phyloP scores from a whole-genome alignment of 2,888 invertebrate species.

The Drosophila merina region DNA sequence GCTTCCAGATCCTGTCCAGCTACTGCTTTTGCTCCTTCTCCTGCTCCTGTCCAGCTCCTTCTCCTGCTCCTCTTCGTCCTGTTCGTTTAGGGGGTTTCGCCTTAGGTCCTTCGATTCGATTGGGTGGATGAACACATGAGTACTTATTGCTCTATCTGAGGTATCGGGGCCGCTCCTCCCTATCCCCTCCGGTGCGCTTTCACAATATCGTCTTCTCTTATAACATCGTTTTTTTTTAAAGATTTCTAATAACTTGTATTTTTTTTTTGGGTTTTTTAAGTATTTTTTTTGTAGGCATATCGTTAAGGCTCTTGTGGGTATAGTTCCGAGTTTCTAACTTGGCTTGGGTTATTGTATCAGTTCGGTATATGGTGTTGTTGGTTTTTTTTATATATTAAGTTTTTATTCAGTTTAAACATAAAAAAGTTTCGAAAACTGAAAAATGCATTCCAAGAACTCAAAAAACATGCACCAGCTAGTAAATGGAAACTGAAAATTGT shows the following conservation, averaged over 20 bases:
- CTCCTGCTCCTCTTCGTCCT: background rate
- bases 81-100: constrained; percentile 2
- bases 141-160: constrained; percentile 57
- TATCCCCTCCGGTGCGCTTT: constrained; percentile 6
- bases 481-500: constrained; percentile 5
- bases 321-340: constrained; percentile 3
- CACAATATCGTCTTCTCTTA: background rate
- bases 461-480: constrained; percentile 21
- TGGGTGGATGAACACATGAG: constrained; percentile 55
- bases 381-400: background rate
- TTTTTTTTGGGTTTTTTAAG: background rate
- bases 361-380: constrained; percentile 1
- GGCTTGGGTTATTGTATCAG: constrained; percentile 17
- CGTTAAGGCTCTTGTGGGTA: constrained; percentile 24
- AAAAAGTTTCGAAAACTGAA: background rate
- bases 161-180: constrained; percentile 14
- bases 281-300: constrained; percentile 19
- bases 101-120: constrained; percentile 18
- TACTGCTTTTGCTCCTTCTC: too few species aligned
- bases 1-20: background rate
- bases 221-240: constrained; percentile 2
- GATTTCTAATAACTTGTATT: background rate
- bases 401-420: background rate
- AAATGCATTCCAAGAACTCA: constrained; percentile 11
- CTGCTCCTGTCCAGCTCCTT: background rate